phyloP scores from a whole-genome alignment of 2,113 vertebrate species.

The Serinus canaria region DNA sequence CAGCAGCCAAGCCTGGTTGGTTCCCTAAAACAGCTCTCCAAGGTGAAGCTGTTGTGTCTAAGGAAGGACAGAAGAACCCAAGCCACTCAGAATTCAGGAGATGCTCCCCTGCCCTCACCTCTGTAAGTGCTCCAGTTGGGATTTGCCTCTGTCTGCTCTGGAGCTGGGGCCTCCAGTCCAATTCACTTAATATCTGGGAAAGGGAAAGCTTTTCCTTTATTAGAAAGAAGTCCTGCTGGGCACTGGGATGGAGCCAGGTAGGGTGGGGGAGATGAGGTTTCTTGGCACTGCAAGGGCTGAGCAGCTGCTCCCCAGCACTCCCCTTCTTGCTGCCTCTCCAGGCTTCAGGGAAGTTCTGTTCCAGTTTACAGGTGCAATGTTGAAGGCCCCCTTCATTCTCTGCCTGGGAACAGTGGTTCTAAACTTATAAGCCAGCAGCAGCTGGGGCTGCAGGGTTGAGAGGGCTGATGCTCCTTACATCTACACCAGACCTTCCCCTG shows the following conservation, averaged over 20 bases:
- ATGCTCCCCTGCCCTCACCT: neutral
- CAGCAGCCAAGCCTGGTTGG: neutral
- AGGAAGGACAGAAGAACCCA: neutral
- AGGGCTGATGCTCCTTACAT: neutral
- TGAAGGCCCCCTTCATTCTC: fast-evolving
- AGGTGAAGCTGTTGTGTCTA: neutral
- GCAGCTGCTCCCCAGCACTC: neutral
- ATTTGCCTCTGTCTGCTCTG: fast-evolving
- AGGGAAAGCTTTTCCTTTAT: neutral
- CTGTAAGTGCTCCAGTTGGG: fast-evolving
- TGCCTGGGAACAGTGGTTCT: neutral
- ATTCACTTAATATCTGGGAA: neutral
- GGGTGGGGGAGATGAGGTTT: neutral
- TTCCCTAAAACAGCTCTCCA: neutral
- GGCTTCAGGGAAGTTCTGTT: neutral
- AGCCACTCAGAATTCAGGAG: neutral
- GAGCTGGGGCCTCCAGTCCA: neutral
- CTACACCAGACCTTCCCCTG: fast-evolving
- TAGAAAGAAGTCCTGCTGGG: neutral
- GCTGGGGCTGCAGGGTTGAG: neutral
- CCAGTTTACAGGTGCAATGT: neutral
- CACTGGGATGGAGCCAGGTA: neutral
- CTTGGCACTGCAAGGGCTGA: neutral
- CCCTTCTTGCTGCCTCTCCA: neutral
- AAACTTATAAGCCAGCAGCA: neutral